Evolutionary conservation across 2,797 vertebrate species (phyloP).

Genomic region (Helicolenus hilgendorfi): DNA sequence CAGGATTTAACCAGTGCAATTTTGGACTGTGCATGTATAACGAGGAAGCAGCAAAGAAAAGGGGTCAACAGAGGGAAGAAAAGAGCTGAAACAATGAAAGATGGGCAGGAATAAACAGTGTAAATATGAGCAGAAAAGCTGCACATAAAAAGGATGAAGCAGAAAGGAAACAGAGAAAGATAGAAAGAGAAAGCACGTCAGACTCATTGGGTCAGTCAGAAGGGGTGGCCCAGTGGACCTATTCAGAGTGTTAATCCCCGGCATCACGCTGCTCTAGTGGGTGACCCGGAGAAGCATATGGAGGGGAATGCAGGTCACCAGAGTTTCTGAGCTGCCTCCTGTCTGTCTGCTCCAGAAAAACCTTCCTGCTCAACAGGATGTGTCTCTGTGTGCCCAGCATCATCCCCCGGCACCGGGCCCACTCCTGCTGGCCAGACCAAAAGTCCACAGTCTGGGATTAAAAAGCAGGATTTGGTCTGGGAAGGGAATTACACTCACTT

Average conservation of each 20-base stretch:
- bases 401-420: slow-evolving; percentile 71
- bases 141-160: neutral
- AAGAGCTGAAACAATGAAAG: neutral
- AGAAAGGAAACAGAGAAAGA: neutral
- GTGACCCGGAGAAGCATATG: slow-evolving; percentile 80
- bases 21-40: neutral
- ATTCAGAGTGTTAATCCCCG: slow-evolving; percentile 77
- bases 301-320: slow-evolving; percentile 85
- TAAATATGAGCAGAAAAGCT: neutral
- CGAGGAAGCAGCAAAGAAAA: neutral
- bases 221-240: slow-evolving; percentile 46
- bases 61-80: neutral
- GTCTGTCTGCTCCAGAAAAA: slow-evolving; percentile 81
- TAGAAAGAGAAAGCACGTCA: slow-evolving; percentile 8
- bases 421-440: slow-evolving; percentile 80
- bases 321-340: slow-evolving; percentile 73
- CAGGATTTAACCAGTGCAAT: neutral
- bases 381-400: slow-evolving; percentile 39
- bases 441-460: slow-evolving; percentile 80
- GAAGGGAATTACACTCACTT: slow-evolving; percentile 71
- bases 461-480: slow-evolving; percentile 79
- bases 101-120: neutral
- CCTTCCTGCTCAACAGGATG: slow-evolving; percentile 56
- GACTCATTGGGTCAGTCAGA: slow-evolving; percentile 53
- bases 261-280: slow-evolving; percentile 56